These are phyloP conservation scores for Drosophila elegans DNA, from an alignment of 1,140 invertebrate genomes.

Conservation along the genomic window DNA sequence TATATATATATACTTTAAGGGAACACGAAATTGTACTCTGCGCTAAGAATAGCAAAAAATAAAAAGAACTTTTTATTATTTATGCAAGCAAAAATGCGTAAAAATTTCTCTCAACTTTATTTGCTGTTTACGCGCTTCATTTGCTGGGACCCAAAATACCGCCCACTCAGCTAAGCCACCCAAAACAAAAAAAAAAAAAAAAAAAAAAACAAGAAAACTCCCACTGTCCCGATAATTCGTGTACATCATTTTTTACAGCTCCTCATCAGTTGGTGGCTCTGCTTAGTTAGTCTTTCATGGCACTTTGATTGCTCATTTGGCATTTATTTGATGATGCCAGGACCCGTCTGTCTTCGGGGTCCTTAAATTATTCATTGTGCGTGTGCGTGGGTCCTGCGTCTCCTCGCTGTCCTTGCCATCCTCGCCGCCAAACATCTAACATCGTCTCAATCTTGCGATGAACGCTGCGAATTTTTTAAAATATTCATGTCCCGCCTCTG, in stretches of 20 bases:
- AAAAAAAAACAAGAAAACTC: background rate
- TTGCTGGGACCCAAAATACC: constrained; percentile 23
- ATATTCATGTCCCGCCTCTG: constrained; percentile 78
- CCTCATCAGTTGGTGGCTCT: constrained; percentile 63
- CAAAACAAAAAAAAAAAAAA: background rate
- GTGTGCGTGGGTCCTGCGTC: constrained; percentile 16
- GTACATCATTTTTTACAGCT: constrained; percentile 78
- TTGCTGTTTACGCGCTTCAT: constrained; percentile 76
- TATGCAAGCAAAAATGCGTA: constrained; percentile 52
- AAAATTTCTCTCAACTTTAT: constrained; percentile 61
- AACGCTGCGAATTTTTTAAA: constrained; percentile 70
- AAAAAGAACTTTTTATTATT: constrained; percentile 55
- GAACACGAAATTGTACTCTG: constrained; percentile 1
- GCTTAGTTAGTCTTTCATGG: constrained; percentile 76
- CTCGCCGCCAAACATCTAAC: constrained; percentile 37
- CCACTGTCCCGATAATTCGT: constrained; percentile 62
- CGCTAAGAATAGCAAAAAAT: background rate
- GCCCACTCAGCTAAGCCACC: background rate
- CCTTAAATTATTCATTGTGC: constrained; percentile 75
- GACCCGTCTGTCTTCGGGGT: constrained; percentile 27
- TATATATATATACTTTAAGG: background rate
- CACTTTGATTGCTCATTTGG: constrained; percentile 82
- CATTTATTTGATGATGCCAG: constrained; percentile 77
- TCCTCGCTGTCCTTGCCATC: background rate
- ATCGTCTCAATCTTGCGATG: constrained; percentile 41